These are phyloP conservation scores for Mormyrops attenuatus DNA, from an alignment of 2,797 vertebrate genomes.

Conservation along the genomic window DNA sequence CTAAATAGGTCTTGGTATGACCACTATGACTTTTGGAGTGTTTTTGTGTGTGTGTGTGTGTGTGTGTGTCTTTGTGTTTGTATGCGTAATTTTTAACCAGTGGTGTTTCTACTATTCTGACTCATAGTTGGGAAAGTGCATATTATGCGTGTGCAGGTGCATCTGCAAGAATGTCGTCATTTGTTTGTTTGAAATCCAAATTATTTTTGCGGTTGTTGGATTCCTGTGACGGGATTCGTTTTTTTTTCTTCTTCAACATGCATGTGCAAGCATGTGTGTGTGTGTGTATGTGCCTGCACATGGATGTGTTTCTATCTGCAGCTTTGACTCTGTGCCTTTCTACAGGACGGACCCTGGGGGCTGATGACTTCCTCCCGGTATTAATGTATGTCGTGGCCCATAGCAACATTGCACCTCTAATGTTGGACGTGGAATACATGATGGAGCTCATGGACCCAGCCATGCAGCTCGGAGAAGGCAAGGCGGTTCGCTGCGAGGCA, in stretches of 20 bases:
- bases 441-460: slow-evolving; percentile 98
- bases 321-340: slow-evolving; percentile 8
- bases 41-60: not conserved
- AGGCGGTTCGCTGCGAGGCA: not conserved
- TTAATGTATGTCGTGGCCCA: slow-evolving; percentile 94
- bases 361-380: slow-evolving; percentile 94
- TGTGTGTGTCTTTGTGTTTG: not conserved
- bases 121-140: not conserved
- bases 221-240: not conserved
- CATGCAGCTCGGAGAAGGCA: slow-evolving; percentile 90
- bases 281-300: not conserved
- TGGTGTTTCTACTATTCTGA: not conserved
- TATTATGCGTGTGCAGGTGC: not conserved
- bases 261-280: slow-evolving; percentile 29
- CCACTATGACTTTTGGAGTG: not conserved
- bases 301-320: not conserved
- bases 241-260: not conserved
- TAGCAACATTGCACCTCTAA: slow-evolving; percentile 74
- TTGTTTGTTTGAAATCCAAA: not conserved
- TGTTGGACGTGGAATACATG: slow-evolving; percentile 92
- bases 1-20: not conserved
- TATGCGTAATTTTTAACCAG: not conserved
- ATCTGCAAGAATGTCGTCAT: not conserved
- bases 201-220: not conserved
- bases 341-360: slow-evolving; percentile 80